A percentile compares a stretch with the other conserved stretches of the same genome.
Evolutionary conservation across 2,113 vertebrate genomes (phyloP).

Genomic region (Archocentrus centrarchus): DNA sequence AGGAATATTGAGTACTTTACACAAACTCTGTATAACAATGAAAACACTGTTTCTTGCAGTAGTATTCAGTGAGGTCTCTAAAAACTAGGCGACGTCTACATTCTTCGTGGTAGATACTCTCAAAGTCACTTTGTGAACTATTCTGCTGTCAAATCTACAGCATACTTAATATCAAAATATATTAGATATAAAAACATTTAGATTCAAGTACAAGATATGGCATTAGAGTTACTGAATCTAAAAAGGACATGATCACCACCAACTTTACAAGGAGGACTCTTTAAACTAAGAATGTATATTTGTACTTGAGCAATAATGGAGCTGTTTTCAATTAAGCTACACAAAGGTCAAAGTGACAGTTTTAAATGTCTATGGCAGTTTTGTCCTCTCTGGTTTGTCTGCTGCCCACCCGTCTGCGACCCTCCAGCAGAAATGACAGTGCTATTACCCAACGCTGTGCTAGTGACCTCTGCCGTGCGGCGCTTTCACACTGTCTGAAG

Average conservation of each 20-base stretch:
- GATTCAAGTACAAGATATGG: constrained; percentile 51
- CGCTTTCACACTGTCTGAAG: constrained; percentile 62
- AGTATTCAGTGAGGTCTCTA: constrained; percentile 41
- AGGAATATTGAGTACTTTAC: not conserved
- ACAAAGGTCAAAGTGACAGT: not conserved
- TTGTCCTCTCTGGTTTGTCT: constrained; percentile 40
- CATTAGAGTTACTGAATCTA: constrained; percentile 23
- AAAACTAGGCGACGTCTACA: constrained; percentile 11
- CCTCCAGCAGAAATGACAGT: constrained; percentile 76
- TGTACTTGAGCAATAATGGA: not conserved
- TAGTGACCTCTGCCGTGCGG: constrained; percentile 47
- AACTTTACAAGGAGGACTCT: constrained; percentile 11
- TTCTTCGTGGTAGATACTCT: constrained; percentile 27
- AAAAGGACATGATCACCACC: constrained; percentile 20
- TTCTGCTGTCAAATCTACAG: not conserved
- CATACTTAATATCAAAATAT: constrained; percentile 49
- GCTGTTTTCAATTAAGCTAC: not conserved
- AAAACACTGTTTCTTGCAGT: constrained; percentile 3
- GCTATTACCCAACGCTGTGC: constrained; percentile 62
- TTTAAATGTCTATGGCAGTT: constrained; percentile 70
- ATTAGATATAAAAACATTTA: constrained; percentile 17
- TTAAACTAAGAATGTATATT: constrained; percentile 11
- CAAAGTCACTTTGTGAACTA: constrained; percentile 16
- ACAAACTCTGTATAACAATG: constrained; percentile 21
- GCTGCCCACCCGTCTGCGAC: constrained; percentile 51